phyloP scores from a whole-genome alignment of 2,797 vertebrate species.

The Urophycis tenuis region DNA sequence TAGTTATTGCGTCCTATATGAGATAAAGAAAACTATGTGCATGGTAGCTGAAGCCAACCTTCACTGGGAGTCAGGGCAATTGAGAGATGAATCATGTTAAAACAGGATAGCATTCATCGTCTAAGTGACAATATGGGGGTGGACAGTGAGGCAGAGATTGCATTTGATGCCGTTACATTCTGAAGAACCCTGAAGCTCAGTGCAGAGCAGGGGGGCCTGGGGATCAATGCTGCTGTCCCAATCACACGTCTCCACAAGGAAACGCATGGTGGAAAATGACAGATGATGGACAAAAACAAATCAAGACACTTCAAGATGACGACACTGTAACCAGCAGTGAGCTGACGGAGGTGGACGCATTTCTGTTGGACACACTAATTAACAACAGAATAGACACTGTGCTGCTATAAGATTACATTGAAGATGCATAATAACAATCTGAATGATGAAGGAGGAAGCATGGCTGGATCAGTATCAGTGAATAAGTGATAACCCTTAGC shows the following conservation, averaged over 20 bases:
- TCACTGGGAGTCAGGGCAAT: too few species aligned
- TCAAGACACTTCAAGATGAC: background rate
- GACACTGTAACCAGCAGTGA: background rate
- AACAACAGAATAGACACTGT: too few species aligned
- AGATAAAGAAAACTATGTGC: too few species aligned
- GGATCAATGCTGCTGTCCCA: background rate
- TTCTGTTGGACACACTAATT: background rate
- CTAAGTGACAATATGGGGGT: too few species aligned
- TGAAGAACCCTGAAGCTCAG: background rate
- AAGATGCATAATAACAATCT: background rate
- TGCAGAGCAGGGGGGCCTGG: background rate
- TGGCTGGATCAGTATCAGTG: background rate
- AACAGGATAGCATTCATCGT: too few species aligned
- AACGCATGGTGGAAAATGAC: background rate
- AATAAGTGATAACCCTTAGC: slow-evolving; percentile 1
- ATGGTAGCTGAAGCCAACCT: too few species aligned
- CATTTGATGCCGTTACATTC: background rate
- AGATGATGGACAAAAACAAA: background rate
- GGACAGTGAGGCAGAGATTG: too few species aligned
- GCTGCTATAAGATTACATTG: background rate
- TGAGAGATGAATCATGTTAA: too few species aligned
- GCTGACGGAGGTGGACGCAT: background rate
- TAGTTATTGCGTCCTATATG: too few species aligned
- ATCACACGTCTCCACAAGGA: background rate
- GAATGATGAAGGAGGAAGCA: background rate